phyloP scores from a whole-genome alignment of 2,113 vertebrate species.

The Microcebus murinus region DNA sequence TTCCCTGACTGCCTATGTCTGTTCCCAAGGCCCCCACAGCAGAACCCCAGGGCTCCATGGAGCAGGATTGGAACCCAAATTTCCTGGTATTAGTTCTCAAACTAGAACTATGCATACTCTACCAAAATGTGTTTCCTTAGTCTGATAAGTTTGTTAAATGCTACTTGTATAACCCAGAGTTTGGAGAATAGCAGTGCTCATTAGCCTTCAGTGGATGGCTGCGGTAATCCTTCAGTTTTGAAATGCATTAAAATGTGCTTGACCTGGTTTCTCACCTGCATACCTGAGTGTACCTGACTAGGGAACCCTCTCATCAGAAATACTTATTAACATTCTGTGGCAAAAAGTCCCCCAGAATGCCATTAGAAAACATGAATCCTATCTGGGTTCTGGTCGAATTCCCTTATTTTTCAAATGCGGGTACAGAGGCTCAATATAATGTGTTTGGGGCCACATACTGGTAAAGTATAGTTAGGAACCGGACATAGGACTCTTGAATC shows the following conservation, averaged over 20 bases:
- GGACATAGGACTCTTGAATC: neutral
- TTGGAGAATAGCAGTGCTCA: neutral
- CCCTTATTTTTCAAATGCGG: neutral
- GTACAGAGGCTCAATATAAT: neutral
- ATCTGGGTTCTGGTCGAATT: neutral
- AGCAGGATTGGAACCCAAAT: neutral
- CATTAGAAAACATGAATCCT: neutral
- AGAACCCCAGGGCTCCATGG: neutral
- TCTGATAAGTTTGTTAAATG: neutral
- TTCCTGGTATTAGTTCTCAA: neutral
- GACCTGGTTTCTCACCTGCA: neutral
- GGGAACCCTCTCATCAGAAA: neutral
- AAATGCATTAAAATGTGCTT: neutral
- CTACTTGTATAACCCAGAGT: neutral
- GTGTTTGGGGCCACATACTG: neutral
- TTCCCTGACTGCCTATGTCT: neutral
- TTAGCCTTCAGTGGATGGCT: neutral
- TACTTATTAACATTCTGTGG: neutral
- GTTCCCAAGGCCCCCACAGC: accelerated
- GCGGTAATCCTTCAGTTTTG: neutral
- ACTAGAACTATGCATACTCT: neutral
- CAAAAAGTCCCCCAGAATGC: neutral
- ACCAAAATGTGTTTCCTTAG: neutral
- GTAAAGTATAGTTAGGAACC: neutral
- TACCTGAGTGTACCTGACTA: neutral